Evolutionary conservation across 1,140 invertebrate genomes (phyloP).

Genomic region (Drosophila persimilis): DNA sequence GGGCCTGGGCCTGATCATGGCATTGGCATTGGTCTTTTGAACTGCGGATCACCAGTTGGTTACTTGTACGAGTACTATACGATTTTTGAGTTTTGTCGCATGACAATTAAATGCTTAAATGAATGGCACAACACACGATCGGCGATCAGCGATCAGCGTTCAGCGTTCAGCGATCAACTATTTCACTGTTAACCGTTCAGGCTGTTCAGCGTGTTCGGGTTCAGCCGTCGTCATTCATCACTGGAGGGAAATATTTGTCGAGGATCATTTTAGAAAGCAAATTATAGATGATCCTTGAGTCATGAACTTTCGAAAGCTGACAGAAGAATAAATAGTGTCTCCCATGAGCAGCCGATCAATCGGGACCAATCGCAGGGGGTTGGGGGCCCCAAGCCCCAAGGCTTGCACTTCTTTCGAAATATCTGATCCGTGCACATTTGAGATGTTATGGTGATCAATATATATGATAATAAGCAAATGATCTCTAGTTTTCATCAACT

Average conservation of each 20-base stretch:
- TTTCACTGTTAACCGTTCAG: conserved; percentile 2
- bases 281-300: conserved; percentile 72
- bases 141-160: conserved; percentile 8
- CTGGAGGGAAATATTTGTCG: conserved; percentile 48
- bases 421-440: conserved; percentile 34
- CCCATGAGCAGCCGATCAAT: conserved; percentile 52
- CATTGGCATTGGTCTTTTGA: conserved; percentile 60
- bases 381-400: neutral
- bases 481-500: conserved; percentile 24
- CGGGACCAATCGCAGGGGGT: conserved; percentile 56
- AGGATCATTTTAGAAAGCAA: conserved; percentile 71
- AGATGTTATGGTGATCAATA: conserved; percentile 36
- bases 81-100: conserved; percentile 74
- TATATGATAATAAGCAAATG: conserved; percentile 41
- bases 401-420: conserved; percentile 49
- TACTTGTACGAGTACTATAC: conserved; percentile 48
- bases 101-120: conserved; percentile 75
- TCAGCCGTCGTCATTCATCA: conserved; percentile 63
- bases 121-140: conserved; percentile 72
- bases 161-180: conserved; percentile 3
- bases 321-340: conserved; percentile 64
- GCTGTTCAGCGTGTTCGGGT: neutral
- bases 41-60: conserved; percentile 52
- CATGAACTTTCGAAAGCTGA: conserved; percentile 69
- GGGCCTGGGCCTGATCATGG: conserved; percentile 19